Base-by-base conservation (phyloP, 2,888 invertebrate genomes). In the Brachypterus glaber region DNA sequence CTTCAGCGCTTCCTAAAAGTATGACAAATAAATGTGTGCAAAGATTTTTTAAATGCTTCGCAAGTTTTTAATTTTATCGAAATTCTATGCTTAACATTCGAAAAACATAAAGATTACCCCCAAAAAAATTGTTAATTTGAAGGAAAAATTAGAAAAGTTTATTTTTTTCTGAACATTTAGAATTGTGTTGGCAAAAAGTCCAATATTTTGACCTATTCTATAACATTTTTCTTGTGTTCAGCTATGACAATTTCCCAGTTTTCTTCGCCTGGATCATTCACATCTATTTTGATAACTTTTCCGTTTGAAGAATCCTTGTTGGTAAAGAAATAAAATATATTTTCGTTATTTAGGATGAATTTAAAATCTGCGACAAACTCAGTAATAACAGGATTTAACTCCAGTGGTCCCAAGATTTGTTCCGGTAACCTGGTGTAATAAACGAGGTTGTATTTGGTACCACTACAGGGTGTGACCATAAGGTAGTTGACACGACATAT, bases 1-100 rank as follows among this genome's bases (percentile, higher is more conserved):
- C 27, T 27, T 27, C 27, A 7, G 21, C 9, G 12, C 11, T 27
- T 5, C 79, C 76, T 4, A 84, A 14, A 35, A 13, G n/a, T n/a
- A n/a, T n/a, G n/a, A n/a, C n/a, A n/a, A n/a, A n/a, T n/a, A n/a
- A n/a, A n/a, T n/a, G n/a, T n/a, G n/a, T n/a, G n/a, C n/a, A n/a
- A n/a, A n/a, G n/a, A n/a, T n/a, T n/a, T n/a, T n/a, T n/a, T n/a
- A n/a, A n/a, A n/a, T n/a, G n/a, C n/a, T n/a, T n/a, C n/a, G n/a
- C n/a, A n/a, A n/a, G n/a, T n/a, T n/a, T n/a, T n/a, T n/a, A n/a
- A n/a, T n/a, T n/a, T n/a, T n/a, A n/a, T n/a, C n/a, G n/a, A n/a
- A n/a, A n/a, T n/a, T n/a, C n/a, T n/a, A n/a, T n/a, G n/a, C n/a
- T n/a, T n/a, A n/a, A n/a, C n/a, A n/a, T n/a, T n/a, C n/a, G n/a